phyloP scores from a whole-genome alignment of 2,113 vertebrate genomes.

The Xiphias gladius region DNA sequence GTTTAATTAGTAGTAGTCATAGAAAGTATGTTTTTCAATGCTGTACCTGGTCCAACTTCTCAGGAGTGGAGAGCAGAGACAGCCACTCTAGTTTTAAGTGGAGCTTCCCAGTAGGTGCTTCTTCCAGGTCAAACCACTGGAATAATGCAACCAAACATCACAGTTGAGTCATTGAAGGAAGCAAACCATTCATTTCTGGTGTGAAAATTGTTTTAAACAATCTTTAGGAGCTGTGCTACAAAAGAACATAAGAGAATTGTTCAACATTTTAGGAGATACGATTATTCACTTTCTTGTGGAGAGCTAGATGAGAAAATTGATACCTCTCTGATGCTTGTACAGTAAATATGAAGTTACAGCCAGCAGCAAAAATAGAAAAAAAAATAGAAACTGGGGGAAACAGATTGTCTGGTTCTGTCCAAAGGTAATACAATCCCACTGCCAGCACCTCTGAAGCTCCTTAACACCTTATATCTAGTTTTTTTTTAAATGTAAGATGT shows the following conservation, averaged over 20 bases:
- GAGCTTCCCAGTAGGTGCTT: conserved; percentile 92
- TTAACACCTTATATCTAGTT: too few species aligned
- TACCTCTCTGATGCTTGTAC: neutral
- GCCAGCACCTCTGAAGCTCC: too few species aligned
- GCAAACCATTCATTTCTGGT: neutral
- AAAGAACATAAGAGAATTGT: neutral
- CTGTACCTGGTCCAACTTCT: conserved; percentile 91
- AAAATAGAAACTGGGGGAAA: too few species aligned
- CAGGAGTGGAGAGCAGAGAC: conserved; percentile 87
- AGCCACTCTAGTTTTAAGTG: conserved; percentile 98
- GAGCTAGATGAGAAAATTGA: neutral
- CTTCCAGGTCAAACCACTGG: conserved; percentile 97
- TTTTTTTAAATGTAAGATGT: too few species aligned
- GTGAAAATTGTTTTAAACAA: neutral
- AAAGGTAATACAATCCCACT: too few species aligned
- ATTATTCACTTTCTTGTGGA: too few species aligned
- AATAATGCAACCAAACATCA: neutral
- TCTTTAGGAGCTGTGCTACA: neutral
- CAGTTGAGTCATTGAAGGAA: neutral
- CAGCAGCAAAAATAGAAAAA: too few species aligned
- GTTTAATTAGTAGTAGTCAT: neutral
- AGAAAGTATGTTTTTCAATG: neutral
- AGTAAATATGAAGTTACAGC: neutral
- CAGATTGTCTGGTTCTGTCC: too few species aligned
- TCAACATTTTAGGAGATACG: too few species aligned